phyloP scores from a whole-genome alignment of 2,113 vertebrate species.

The Centropristis striata region DNA sequence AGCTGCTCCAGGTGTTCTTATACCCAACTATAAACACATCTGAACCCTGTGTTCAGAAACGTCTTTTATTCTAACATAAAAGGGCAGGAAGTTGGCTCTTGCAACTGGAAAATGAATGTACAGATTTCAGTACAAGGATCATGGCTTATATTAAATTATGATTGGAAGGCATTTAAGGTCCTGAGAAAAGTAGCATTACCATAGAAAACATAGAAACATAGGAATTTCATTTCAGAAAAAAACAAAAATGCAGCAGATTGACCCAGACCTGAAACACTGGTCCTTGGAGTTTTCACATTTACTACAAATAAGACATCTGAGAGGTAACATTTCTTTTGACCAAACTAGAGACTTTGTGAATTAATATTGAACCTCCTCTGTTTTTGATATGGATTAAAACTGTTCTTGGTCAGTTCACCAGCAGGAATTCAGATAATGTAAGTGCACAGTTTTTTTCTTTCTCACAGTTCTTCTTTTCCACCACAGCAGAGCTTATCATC shows the following conservation, averaged over 20 bases:
- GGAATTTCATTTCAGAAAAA: background rate
- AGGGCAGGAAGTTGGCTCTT: background rate
- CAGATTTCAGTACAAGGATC: constrained; percentile 19
- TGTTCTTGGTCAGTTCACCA: background rate
- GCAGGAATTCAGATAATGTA: constrained; percentile 20
- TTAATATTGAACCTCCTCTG: background rate
- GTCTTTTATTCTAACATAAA: background rate
- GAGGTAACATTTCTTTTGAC: constrained; percentile 1
- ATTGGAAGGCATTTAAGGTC: constrained; percentile 45
- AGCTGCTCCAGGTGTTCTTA: background rate
- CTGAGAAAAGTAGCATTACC: constrained; percentile 24
- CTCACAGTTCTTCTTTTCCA: constrained; percentile 37
- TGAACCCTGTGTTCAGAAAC: background rate
- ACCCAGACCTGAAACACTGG: background rate
- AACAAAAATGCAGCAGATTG: background rate
- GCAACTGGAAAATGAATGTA: background rate
- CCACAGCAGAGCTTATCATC: constrained; percentile 22
- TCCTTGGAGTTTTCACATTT: constrained; percentile 7
- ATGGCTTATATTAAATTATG: constrained; percentile 28
- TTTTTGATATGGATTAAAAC: background rate
- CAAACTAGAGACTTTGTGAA: constrained; percentile 8
- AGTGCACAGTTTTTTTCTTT: background rate
- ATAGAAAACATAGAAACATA: background rate
- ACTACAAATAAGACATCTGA: constrained; percentile 4
- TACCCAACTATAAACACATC: constrained; percentile 1